These are phyloP conservation scores for Xestia xanthographa DNA, from an alignment of 2,888 invertebrate species.

Conservation along the genomic window DNA sequence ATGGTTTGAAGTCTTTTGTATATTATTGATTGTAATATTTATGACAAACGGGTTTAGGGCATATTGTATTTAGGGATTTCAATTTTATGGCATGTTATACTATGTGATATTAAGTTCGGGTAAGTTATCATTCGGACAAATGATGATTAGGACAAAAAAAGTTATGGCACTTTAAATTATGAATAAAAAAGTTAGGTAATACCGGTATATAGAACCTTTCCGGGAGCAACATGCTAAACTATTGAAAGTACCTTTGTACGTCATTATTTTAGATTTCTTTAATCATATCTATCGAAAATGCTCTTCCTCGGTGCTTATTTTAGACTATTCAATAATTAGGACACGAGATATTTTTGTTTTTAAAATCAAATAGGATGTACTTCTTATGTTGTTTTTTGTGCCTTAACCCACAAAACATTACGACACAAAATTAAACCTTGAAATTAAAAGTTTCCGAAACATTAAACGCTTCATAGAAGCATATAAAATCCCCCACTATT, in stretches of 20 bases:
- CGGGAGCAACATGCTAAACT: not conserved
- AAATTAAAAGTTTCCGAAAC: conserved; percentile 21
- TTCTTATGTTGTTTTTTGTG: not conserved
- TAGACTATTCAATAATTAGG: not conserved
- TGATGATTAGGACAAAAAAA: no score
- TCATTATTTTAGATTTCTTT: not conserved
- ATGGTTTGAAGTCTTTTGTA: no score
- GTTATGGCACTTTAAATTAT: no score
- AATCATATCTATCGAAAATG: not conserved
- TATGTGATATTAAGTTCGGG: no score
- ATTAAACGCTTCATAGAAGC: conserved; percentile 24
- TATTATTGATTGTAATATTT: no score
- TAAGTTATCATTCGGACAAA: no score
- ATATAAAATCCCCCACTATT: conserved; percentile 69
- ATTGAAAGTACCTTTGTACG: not conserved
- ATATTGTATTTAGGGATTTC: no score
- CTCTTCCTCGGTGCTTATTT: not conserved
- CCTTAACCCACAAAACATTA: not conserved
- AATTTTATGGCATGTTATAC: no score
- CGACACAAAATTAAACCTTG: not conserved
- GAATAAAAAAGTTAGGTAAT: no score
- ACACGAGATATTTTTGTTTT: not conserved
- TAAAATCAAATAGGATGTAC: no score
- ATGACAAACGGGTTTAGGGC: no score
- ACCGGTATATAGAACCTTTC: no score